Evolutionary conservation across 2,888 invertebrate genomes (phyloP).

Genomic region (Phyllotreta cruciferae): DNA sequence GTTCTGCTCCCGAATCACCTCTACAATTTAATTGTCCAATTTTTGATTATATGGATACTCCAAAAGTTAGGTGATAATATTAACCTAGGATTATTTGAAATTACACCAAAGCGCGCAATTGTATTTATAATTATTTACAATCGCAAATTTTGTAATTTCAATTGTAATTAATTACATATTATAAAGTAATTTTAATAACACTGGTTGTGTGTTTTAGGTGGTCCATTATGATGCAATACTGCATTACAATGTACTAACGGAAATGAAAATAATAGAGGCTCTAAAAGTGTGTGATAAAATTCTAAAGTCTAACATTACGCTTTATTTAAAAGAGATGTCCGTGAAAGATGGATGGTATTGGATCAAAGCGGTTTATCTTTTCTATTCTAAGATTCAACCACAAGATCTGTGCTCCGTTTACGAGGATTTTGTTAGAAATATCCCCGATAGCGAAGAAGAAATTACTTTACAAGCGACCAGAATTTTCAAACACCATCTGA

Average conservation of each 20-base stretch:
- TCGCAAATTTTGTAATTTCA: too few species aligned
- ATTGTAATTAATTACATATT: too few species aligned
- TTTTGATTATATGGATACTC: too few species aligned
- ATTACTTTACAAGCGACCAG: conserved; percentile 51
- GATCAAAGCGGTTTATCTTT: conserved; percentile 47
- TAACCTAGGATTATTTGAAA: too few species aligned
- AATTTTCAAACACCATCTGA: conserved; percentile 49
- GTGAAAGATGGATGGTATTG: conserved; percentile 49
- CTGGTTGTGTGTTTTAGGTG: conserved; percentile 53
- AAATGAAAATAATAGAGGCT: conserved; percentile 49
- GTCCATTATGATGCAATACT: conserved; percentile 53
- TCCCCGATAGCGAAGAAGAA: conserved; percentile 30
- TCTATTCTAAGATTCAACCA: conserved; percentile 44
- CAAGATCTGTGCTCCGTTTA: conserved; percentile 40
- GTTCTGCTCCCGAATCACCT: too few species aligned
- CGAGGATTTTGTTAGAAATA: conserved; percentile 40
- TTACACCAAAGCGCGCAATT: too few species aligned
- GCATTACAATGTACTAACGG: conserved; percentile 46
- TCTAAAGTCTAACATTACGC: conserved; percentile 45
- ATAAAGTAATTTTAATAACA: neutral
- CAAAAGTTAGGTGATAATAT: too few species aligned
- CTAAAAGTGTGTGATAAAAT: conserved; percentile 45
- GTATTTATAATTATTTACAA: neutral
- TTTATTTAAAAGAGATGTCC: conserved; percentile 41
- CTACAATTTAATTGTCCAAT: too few species aligned